Evolutionary conservation across 2,113 vertebrate genomes (phyloP), one percentile per base, ranked within the genome.

Genomic region (Archilochus colubris): DNA sequence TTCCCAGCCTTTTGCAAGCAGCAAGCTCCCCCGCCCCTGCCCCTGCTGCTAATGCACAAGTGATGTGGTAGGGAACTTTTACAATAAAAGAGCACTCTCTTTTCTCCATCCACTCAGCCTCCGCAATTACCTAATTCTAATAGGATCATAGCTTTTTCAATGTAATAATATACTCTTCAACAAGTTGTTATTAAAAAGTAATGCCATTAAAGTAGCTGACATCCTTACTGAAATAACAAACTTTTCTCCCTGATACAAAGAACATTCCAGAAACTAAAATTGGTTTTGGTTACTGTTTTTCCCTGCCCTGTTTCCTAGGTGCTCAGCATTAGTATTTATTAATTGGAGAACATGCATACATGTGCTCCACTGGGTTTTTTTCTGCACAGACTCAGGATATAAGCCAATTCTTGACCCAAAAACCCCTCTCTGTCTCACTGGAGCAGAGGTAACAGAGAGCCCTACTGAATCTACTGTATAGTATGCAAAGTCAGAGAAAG

Each of bases 1-100:
- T 97, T 97, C 94, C 97, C 96, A 92, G 94, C 31, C 88, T 96
- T 92, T 95, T 97, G 93, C 94, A 96, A 92, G 85, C 61, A 95
- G 66, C 82, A 91, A 95, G 81, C 80, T 95, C 79, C 84, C 74
- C 74, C 9, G 0, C 51, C 73, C 38, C 63, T 61, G 27, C 21
- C 55, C 86, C 87, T 91, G 81, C 88, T 94, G 95, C 68, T 97
- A 96, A 96, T 87, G 74, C 67, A 95, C 78, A 96, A 97, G 92
- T 93, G 92, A 94, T 93, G 66, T 91, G 67, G 67, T 85, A 46
- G 68, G 85, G 91, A 91, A 83, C 68, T 93, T 95, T 96, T 91
- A 70, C 77, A 86, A 61, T 85, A 78, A 86, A 93, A 80, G 83
- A 95, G 53, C 23, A 59, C 46, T 85, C 28, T 48, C 43, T 96